Base-by-base conservation (phyloP, 2,888 invertebrate genomes). In the Lepetodrilus schrolli region DNA sequence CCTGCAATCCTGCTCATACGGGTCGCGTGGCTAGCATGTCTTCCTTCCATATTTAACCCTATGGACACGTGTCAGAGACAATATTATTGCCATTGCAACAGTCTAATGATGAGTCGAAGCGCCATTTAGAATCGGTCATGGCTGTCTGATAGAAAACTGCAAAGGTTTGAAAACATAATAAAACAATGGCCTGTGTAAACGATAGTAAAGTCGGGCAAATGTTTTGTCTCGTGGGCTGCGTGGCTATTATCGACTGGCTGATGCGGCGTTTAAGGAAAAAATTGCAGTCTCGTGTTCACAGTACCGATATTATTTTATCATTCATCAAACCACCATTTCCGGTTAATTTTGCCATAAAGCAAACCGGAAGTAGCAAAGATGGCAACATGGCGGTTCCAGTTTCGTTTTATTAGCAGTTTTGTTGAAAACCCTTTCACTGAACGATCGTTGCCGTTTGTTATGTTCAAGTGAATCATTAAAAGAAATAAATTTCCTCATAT, bases 311-410 rank as follows among this genome's bases (percentile, higher is more conserved):
- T 65, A 72, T 72, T 72, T 72, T 66, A 65, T 36, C 72, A 58
- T 72, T 72, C 66, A 72, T 72, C 65, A 72, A 65, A 72, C 72
- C 72, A 34, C 72, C 34, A 65, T 51, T 72, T 72, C 72, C 72
- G 72, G 47, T 65, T 47, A 47, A 48, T 72, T 51, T 70, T 47
- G n/a, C 10, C 66, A 47, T 26, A 21, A 65, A 36, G 66, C 68
- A 43, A 30, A 43, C 68, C 38, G 68, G 68, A 68, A 68, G 68
- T 47, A n/a, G 34, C 43, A 68, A 43, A 43, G 43, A 23, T 34
- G 68, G 26, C 68, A 47, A 43, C 68, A 68, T 47, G 68, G 43
- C 47, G 30, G 43, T 47, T 68, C 47, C 21, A 23, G 26, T 68
- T 38, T 43, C 68, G n/a, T 43, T 68, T 68, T 47, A 47, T 68